These are phyloP conservation scores for Ophioninae sp. DNA, from an alignment of 2,888 invertebrate species.

Conservation along the genomic window DNA sequence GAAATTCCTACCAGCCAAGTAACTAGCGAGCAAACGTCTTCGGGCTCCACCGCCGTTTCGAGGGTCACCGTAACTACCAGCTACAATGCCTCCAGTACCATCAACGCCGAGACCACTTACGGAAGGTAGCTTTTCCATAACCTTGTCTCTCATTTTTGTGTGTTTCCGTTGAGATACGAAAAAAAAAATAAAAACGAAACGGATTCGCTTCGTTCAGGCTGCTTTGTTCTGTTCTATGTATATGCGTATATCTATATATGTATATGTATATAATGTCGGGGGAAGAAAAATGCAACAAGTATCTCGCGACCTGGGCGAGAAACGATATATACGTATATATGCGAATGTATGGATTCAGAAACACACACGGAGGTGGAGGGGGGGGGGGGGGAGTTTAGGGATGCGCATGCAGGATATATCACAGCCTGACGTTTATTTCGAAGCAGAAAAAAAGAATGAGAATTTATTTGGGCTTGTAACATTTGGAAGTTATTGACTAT, in stretches of 20 bases:
- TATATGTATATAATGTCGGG: neutral
- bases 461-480: too few species aligned
- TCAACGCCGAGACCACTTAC: slow-evolving; percentile 74
- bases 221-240: neutral
- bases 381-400: too few species aligned
- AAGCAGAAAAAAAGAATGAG: too few species aligned
- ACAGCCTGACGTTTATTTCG: too few species aligned
- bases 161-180: neutral
- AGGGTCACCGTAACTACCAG: slow-evolving; percentile 75
- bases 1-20: slow-evolving; percentile 74
- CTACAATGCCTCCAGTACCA: slow-evolving; percentile 73
- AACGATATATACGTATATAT: neutral
- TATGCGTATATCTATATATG: neutral
- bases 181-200: neutral
- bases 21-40: slow-evolving; percentile 72
- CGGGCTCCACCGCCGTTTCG: slow-evolving; percentile 70
- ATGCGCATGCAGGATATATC: too few species aligned
- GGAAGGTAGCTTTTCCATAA: slow-evolving; percentile 70
- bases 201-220: neutral
- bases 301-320: slow-evolving; percentile 8
- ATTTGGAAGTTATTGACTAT: too few species aligned
- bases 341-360: neutral
- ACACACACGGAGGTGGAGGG: neutral
- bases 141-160: neutral
- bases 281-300: slow-evolving; percentile 57